Evolutionary conservation across 2,797 vertebrate species (phyloP), one percentile per base, ranked within the genome.

Genomic region (Acanthurus tractus): DNA sequence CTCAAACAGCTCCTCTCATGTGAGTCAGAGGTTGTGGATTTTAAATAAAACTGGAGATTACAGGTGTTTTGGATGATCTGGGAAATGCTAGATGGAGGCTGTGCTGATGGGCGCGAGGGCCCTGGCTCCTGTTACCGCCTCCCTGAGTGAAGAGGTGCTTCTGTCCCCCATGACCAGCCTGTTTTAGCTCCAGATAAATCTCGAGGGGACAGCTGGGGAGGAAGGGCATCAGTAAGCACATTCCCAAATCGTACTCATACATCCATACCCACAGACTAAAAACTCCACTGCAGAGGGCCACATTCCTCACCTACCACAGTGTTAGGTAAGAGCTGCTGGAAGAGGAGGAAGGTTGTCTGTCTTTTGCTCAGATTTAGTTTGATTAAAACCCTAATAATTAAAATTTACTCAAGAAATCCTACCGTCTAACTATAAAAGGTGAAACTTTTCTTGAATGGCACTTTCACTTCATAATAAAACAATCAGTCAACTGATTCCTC

Each of bases 161-260:
- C 83, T 79, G 81, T 81, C 81, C 86, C 82, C 74, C 63, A 63
- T 15, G 64, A 50, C 75, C 79, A 38, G 92, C 90, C 91, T 61
- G 88, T 93, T 94, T 92, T 93, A 94, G 93, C 91, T 89, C 82
- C 84, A 90, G 89, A 94, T 94, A 94, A 92, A 93, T 94, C 92
- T 93, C 73, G 8, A 79, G 72, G 75, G 80, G 91, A 94, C 93
- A 94, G 92, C 93, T 94, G 93, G 69, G 78, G 54, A 88, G 87
- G 85, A 91, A 93, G 88, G 87, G 66, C 90, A 86, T 90, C 79
- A 86, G 91, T 94, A 88, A 93, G 93, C 92, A 89, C 92, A 94
- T 94, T 94, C 92, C 83, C 79, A 85, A 82, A 34, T 88, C 62
- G 73, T 68, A 84, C 81, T 78, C 84, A 86, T 83, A 63, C 86